These are phyloP conservation scores for Shinisaurus crocodilurus DNA, from an alignment of 2,113 vertebrate species.

Conservation along the genomic window DNA sequence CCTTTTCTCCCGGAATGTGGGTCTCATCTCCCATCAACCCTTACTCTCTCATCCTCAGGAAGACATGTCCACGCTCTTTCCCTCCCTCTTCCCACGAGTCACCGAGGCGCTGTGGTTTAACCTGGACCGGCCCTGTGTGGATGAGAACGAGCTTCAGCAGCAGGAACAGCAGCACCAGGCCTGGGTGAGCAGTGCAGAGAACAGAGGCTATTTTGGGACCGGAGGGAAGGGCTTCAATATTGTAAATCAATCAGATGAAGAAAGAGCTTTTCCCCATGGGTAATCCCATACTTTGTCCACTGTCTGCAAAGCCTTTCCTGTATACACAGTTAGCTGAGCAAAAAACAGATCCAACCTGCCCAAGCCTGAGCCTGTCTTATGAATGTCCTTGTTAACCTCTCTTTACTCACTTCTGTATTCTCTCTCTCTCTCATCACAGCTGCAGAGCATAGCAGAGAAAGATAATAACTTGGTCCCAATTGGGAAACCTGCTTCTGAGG, in stretches of 20 bases:
- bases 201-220: neutral
- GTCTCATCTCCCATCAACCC: neutral
- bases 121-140: conserved; percentile 93
- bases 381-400: fast-evolving
- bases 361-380: neutral
- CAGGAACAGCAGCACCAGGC: conserved; percentile 96
- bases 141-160: conserved; percentile 92
- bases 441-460: conserved; percentile 96
- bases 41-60: neutral
- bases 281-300: neutral
- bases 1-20: neutral
- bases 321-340: neutral
- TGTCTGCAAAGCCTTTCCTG: neutral
- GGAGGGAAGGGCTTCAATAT: neutral
- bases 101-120: conserved; percentile 96
- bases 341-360: neutral
- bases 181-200: conserved; percentile 79
- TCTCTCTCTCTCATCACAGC: conserved; percentile 67
- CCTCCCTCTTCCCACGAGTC: conserved; percentile 89
- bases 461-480: conserved; percentile 96
- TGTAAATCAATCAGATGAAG: neutral
- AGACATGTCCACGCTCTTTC: conserved; percentile 92
- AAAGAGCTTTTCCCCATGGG: neutral
- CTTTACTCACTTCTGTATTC: neutral
- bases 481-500: conserved; percentile 93